Conservation (phyloP, 2,888 invertebrate genomes). For the Mechanitis mazaeus region DNA sequence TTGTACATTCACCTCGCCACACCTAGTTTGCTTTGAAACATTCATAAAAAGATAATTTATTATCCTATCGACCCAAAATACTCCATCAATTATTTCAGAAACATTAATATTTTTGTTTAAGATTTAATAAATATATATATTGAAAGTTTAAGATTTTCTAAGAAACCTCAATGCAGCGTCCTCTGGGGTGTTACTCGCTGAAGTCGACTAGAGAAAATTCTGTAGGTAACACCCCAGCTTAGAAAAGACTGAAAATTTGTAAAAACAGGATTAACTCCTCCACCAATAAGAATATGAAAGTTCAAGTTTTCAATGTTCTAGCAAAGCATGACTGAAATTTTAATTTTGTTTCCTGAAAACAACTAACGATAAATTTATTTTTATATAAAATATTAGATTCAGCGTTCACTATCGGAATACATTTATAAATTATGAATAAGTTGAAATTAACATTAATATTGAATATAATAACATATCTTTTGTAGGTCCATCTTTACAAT, state of each 20-base stretch:
- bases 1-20: conserved; percentile 39
- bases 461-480: no score
- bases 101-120: no score
- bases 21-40: conserved; percentile 6
- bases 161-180: conserved; percentile 56
- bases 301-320: conserved; percentile 14
- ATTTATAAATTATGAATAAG: no score
- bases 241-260: conserved; percentile 44
- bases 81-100: no score
- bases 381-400: no score
- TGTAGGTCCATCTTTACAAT: no score
- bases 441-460: no score
- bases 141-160: conserved; percentile 29
- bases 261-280: conserved; percentile 36
- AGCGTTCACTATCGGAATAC: no score
- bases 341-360: background rate
- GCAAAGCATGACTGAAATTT: background rate
- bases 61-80: conserved; percentile 3
- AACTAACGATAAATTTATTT: no score
- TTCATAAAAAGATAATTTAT: conserved; percentile 14
- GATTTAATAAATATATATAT: no score
- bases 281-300: conserved; percentile 26
- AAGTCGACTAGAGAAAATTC: conserved; percentile 54
- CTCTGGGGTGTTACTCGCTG: conserved; percentile 58
- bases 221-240: conserved; percentile 55